Base-by-base conservation (phyloP, 2,113 vertebrate species). In the Chauna torquata region DNA sequence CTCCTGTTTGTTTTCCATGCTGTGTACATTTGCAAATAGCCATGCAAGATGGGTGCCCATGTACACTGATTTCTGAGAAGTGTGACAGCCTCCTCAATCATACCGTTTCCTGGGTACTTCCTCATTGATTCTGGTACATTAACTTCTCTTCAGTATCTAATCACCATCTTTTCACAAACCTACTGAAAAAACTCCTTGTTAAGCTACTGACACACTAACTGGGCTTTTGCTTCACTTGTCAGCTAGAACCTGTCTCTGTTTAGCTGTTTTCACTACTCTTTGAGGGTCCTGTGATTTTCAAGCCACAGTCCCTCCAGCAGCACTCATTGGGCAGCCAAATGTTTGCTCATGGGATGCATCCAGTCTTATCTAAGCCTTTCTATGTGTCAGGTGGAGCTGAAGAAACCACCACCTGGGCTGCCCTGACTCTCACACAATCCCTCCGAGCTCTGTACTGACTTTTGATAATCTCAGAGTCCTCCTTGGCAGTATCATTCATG, bases 271-370 rank as follows among this genome's bases (percentile, higher is more conserved):
- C 1, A 1, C 22, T 44, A 14, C 20, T 45, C 11, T 40, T 12
- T 0, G 0, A 65, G 14, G 16, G 6, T 34, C 6, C 23, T 0
- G 0, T 45, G 68, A 22, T 7, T 69, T 38, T 23, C 59, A 40
- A 90, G 22, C 6, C n/a, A 54, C 25, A 45, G 61, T 38, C 14
- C 8, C 65, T 70, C 38, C n/a, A 59, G 25, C 44, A 79, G 16
- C 49, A 38, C 2, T 2, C 1, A 4, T 38, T 44, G 13, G 6
- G 19, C 9, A 30, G 9, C 5, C 34, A 87, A 18, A 16, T 23
- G n/a, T 34, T n/a, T 22, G 44, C 25, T 49, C 28, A 49, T 3
- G 38, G 12, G n/a, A 54, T 42, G 20, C 17, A 62, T 30, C 20
- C 30, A 49, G 18, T 5, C 11, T 28, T 64, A 7, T 3, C 18